Evolutionary conservation across 2,888 invertebrate species (phyloP), one percentile per base, ranked within the genome.

Genomic region (Neria commutata): DNA sequence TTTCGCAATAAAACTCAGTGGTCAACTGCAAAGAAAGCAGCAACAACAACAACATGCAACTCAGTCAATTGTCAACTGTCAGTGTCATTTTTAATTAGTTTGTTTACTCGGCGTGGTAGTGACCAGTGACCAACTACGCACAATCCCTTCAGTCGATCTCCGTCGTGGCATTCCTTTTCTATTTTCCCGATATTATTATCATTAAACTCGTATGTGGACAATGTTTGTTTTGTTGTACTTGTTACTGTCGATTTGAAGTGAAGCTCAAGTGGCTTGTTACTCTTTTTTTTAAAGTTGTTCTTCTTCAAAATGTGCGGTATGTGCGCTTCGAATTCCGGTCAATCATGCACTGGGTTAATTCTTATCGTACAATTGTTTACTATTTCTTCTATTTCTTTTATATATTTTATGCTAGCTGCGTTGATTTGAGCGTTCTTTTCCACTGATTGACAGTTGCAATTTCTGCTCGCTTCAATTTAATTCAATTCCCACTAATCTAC

Each of bases 51-150:
- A 29, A 5, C 29, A 29, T 5, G 5, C 37, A 5, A 37, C 37
- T n/a, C n/a, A n/a, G 37, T 4, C 37, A 37, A 37, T 37, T 37
- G 37, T 73, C 73, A 73, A 73, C 74, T 65, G 74, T 71, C 74
- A 72, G 75, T 72, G 75, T 74, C 72, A 74, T 58, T 72, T 72
- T 72, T 72, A 74, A 72, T 72, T 72, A 72, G 72, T 72, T 74
- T 72, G 75, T 72, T 72, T 74, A 72, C 72, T 74, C 58, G 23
- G 47, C 8, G 21, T n/a, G n/a, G n/a, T n/a, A n/a, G n/a, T n/a
- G n/a, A n/a, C n/a, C n/a, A n/a, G n/a, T 37, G 37, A 37, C 37
- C 37, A 4, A 37, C 37, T 37, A 5, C 6, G 11, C n/a, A n/a
- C n/a, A n/a, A n/a, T n/a, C n/a, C n/a, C n/a, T n/a, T n/a, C n/a